Base-by-base conservation (phyloP, 2,888 invertebrate genomes). In the Brachyptera putata region DNA sequence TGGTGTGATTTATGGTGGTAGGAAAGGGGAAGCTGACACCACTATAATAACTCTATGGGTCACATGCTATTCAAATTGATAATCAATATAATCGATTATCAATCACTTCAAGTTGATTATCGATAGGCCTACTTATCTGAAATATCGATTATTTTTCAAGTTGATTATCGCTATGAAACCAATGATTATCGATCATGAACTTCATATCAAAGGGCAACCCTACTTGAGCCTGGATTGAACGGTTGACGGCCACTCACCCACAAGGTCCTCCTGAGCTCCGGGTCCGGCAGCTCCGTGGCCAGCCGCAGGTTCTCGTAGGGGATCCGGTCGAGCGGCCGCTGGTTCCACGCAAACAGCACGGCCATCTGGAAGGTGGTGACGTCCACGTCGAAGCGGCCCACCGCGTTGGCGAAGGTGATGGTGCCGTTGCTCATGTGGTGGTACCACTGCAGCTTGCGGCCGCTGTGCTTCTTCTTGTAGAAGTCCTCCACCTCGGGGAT, bases 351-450 rank as follows among this genome's bases (percentile, higher is more conserved):
- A 78, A 97, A 98, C 43, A 99, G 79, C 14, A 99, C 97, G 37
- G 97, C 96, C 97, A 99, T 97, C 85, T 99, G 99, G 77, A 98
- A 98, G 24, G 99, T 98, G 13, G 98, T 99, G 4, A 99, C 97
- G 74, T 99, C 99, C 69, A 99, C 80, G 77, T 99, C 99, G 77
- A 92, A 99, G 68, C 91, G 86, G 1, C 96, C 98, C 58, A 91
- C 85, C 67, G 87, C 84, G 74, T 95, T 97, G 0, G 87, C 84
- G 78, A 98, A 98, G 22, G 94, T 95, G 68, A 99, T 95, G 84
- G 96, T 96, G 68, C 98, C 99, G 77, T 98, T 98, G 66, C 97
- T 96, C 97, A 98, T 98, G 71, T 98, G 96, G 77, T 99, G 98
- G 76, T 98, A 80, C 99, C 99, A 99, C 76, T 96, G 95, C 61